Evolutionary conservation across 2,797 vertebrate genomes (phyloP).

Genomic region (Helostoma temminkii): DNA sequence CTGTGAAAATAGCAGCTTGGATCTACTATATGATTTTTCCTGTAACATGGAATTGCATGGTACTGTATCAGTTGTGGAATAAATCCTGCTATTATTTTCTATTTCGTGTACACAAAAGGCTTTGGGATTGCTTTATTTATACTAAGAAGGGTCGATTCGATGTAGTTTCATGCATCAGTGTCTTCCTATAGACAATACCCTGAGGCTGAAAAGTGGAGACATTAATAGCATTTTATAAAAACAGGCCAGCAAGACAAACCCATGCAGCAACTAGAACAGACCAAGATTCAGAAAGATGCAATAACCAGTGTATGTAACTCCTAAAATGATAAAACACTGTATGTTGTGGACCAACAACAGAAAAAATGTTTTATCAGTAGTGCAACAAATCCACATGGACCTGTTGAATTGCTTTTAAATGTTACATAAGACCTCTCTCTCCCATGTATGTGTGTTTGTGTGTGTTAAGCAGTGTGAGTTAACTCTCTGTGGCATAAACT

Average conservation of each 20-base stretch:
- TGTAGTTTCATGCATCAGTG: conserved; percentile 11
- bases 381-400: no score
- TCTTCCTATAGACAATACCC: conserved; percentile 16
- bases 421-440: no score
- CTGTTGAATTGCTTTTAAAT: no score
- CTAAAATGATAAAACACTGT: background rate
- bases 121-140: conserved; percentile 23
- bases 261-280: no score
- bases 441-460: no score
- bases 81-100: conserved; percentile 10
- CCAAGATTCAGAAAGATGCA: conserved; percentile 1
- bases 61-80: conserved; percentile 12
- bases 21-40: conserved; percentile 28
- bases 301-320: background rate
- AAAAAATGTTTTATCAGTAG: no score
- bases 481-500: no score
- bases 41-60: conserved; percentile 21
- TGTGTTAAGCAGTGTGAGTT: no score
- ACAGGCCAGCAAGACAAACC: conserved; percentile 11
- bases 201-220: conserved; percentile 2
- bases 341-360: background rate
- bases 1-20: conserved; percentile 35
- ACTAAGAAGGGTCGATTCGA: background rate
- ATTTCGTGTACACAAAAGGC: conserved; percentile 9
- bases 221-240: no score